These are phyloP conservation scores for Apogon hyalosoma DNA, from an alignment of 2,797 vertebrate species.

Conservation along the genomic window DNA sequence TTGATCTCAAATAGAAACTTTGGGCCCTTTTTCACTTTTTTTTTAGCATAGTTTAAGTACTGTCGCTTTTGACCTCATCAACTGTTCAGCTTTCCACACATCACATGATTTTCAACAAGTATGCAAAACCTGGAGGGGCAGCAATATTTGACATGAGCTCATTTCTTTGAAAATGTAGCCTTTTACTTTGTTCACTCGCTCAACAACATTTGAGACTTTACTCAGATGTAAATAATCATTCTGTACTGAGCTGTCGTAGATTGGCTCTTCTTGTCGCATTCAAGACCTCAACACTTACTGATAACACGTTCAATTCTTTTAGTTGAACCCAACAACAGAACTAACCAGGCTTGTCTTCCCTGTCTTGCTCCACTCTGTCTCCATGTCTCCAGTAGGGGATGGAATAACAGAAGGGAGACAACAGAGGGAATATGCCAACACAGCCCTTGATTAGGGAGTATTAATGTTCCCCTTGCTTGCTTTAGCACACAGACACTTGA, in stretches of 20 bases:
- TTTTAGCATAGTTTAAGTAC: slow-evolving; percentile 8
- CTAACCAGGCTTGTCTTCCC: slow-evolving; percentile 32
- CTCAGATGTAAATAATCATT: slow-evolving; percentile 11
- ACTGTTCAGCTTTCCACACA: slow-evolving; percentile 34
- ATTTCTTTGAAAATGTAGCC: slow-evolving; percentile 11
- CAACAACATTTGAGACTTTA: slow-evolving; percentile 18
- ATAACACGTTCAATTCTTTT: background rate
- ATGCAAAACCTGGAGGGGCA: slow-evolving; percentile 12
- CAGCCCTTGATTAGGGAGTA: slow-evolving; percentile 80
- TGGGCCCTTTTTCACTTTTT: slow-evolving; percentile 20
- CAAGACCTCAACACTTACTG: background rate
- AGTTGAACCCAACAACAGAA: slow-evolving; percentile 3
- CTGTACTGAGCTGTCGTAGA: too few relatives aligned
- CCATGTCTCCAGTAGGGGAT: slow-evolving; percentile 51
- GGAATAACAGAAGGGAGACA: slow-evolving; percentile 70
- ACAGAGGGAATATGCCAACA: slow-evolving; percentile 72
- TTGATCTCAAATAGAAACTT: slow-evolving; percentile 19
- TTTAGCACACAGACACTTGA: slow-evolving; percentile 82
- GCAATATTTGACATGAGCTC: slow-evolving; percentile 35
- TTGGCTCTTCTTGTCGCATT: slow-evolving; percentile 1
- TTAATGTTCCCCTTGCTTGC: slow-evolving; percentile 78
- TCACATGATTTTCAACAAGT: slow-evolving; percentile 26
- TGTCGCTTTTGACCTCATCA: slow-evolving; percentile 10
- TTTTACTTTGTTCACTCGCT: slow-evolving; percentile 9
- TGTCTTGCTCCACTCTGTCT: slow-evolving; percentile 30